These are phyloP conservation scores for Meliscaeva auricollis DNA, from an alignment of 2,888 invertebrate genomes.

Conservation along the genomic window DNA sequence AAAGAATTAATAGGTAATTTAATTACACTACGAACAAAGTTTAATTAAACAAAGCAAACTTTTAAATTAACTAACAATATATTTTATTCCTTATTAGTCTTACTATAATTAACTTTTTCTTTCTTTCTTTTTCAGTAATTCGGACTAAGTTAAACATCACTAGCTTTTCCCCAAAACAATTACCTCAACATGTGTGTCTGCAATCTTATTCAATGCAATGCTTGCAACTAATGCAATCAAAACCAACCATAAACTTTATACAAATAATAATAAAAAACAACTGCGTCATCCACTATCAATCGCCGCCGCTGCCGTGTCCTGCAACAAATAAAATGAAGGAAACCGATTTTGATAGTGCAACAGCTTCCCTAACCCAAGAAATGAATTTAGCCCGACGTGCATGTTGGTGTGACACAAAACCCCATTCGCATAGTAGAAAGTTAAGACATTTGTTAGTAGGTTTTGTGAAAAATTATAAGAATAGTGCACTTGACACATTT, in stretches of 20 bases:
- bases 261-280: slow-evolving; percentile 42
- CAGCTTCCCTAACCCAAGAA: slow-evolving; percentile 86
- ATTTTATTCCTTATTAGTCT: too few species aligned
- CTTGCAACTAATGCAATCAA: slow-evolving; percentile 52
- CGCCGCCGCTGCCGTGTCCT: slow-evolving; percentile 17
- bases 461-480: slow-evolving; percentile 36
- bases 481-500: slow-evolving; percentile 44
- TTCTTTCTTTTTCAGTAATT: slow-evolving; percentile 44
- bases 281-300: slow-evolving; percentile 34
- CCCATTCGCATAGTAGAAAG: slow-evolving; percentile 29
- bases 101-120: neutral
- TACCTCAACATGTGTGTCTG: slow-evolving; percentile 37
- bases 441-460: slow-evolving; percentile 17
- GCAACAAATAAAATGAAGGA: slow-evolving; percentile 76
- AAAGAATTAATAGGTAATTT: too few species aligned
- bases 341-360: slow-evolving; percentile 79
- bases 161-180: slow-evolving; percentile 42
- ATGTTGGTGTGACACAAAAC: slow-evolving; percentile 85
- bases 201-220: slow-evolving; percentile 48
- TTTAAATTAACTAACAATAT: too few species aligned
- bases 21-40: too few species aligned
- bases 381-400: slow-evolving; percentile 89
- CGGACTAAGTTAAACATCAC: slow-evolving; percentile 10
- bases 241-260: slow-evolving; percentile 32
- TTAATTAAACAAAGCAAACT: too few species aligned